Percentiles rank a stretch among this genome's conserved stretches.
Conservation (phyloP, 1,140 invertebrate species). For the Proctacanthus coquilletti region DNA sequence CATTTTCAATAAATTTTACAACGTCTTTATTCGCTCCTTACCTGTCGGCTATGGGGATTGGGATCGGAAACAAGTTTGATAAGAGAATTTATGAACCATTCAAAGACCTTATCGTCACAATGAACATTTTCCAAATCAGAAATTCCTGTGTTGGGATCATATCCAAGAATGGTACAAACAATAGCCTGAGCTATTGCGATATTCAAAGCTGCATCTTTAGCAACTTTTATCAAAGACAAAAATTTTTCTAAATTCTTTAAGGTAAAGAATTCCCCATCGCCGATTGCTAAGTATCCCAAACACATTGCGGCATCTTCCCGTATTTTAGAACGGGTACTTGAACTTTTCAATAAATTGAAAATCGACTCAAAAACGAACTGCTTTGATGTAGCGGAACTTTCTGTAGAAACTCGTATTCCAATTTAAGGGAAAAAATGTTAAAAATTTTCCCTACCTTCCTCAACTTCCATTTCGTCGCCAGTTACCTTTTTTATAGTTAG, state of each 20-base stretch:
- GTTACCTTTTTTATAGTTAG: conserved; percentile 10
- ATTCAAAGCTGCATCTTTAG: conserved; percentile 27
- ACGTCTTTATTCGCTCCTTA: conserved; percentile 28
- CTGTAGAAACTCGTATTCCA: conserved; percentile 4
- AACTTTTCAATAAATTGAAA: conserved; percentile 20
- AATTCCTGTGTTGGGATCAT: conserved; percentile 37
- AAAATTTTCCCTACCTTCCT: conserved; percentile 10
- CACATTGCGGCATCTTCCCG: conserved; percentile 25
- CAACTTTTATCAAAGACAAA: conserved; percentile 17
- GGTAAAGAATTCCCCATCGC: conserved; percentile 25
- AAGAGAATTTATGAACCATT: conserved; percentile 51
- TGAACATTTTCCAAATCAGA: conserved; percentile 39
- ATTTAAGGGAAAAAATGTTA: not conserved
- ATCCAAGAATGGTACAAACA: conserved; percentile 26
- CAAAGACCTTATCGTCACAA: conserved; percentile 39
- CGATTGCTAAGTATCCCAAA: conserved; percentile 25
- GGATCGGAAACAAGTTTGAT: conserved; percentile 49
- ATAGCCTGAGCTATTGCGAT: conserved; percentile 28
- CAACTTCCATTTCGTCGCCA: conserved; percentile 18
- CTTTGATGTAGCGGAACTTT: conserved; percentile 15
- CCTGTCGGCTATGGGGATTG: conserved; percentile 77
- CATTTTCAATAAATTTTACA: conserved; percentile 1
- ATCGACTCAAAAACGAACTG: conserved; percentile 19
- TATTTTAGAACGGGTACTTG: conserved; percentile 20
- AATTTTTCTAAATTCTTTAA: conserved; percentile 24